Evolutionary conservation across 2,888 invertebrate genomes (phyloP).

Genomic region (Metallyticus violacea): DNA sequence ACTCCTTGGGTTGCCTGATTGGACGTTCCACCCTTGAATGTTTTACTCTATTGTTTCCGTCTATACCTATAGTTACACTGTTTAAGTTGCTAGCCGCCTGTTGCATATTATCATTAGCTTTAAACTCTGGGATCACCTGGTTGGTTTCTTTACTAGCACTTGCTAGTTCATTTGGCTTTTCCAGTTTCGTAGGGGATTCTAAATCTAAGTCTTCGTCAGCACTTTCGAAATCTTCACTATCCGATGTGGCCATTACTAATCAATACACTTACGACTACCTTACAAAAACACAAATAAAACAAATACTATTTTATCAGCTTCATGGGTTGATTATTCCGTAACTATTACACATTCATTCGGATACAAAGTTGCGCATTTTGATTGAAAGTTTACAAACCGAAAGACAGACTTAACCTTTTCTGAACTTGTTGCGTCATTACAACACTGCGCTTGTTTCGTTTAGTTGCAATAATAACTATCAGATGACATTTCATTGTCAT

Average conservation of each 20-base stretch:
- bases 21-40: constrained; percentile 26
- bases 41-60: background rate
- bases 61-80: too few species aligned
- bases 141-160: background rate
- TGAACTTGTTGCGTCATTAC: background rate
- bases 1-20: constrained; percentile 31
- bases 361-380: background rate
- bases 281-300: background rate
- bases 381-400: background rate
- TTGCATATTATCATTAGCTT: background rate
- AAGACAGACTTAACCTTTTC: background rate
- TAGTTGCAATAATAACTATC: background rate
- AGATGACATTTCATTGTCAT: background rate
- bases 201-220: constrained; percentile 64
- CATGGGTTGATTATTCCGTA: background rate
- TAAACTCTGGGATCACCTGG: background rate
- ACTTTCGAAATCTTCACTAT: constrained; percentile 74
- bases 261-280: background rate
- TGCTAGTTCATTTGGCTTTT: background rate
- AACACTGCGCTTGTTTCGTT: background rate
- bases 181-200: background rate
- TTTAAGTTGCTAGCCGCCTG: too few species aligned
- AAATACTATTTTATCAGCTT: background rate
- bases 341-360: background rate
- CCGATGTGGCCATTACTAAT: constrained; percentile 62